Evolutionary conservation across 2,797 vertebrate species (phyloP), one percentile per base, ranked within the genome.

Genomic region (Mycteria americana): DNA sequence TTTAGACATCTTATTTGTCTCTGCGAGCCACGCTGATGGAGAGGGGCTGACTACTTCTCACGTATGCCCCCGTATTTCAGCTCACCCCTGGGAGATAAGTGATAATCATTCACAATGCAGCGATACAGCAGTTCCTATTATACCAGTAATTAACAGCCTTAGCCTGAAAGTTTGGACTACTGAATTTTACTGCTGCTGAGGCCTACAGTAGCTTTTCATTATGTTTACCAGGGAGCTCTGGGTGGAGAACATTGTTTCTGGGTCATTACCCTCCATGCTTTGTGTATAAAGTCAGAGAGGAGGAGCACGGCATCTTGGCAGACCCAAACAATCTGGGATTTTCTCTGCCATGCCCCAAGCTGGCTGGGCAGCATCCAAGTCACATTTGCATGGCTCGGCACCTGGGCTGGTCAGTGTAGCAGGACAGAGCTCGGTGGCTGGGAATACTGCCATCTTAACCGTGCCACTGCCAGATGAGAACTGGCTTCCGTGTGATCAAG

Each of bases 21-120:
- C 37, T 64, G 65, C 54, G 11, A 23, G 31, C 19, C 4, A 1
- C 0, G 35, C 28, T 33, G 64, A 65, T 48, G 64, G 41, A 75
- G 39, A 37, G 8, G 10, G 23, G 7, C 18, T 33, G 28, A 27
- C 19, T 46, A 4, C 18, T 78, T 23, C 62, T 78, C 51, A 48
- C 0, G 5, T 17, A n/a, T 3, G 13, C 11, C 24, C 51, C 39
- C 3, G 0, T 14, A 23, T 10, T 60, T 65, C 25, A 35, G 28
- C 37, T 45, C 25, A 53, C 13, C 37, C 35, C 27, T 53, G 30
- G n/a, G 37, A 94, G 37, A 24, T 10, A 37, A 65, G 27, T 0
- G 1, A 65, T 7, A 13, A 41, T 9, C 48, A 21, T 25, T 53
- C 37, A 33, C 33, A 25, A 4, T 0, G 11, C 30, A 78, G 24